Conservation (phyloP, 2,797 vertebrate genomes). For the Gallinago nigripennis region DNA sequence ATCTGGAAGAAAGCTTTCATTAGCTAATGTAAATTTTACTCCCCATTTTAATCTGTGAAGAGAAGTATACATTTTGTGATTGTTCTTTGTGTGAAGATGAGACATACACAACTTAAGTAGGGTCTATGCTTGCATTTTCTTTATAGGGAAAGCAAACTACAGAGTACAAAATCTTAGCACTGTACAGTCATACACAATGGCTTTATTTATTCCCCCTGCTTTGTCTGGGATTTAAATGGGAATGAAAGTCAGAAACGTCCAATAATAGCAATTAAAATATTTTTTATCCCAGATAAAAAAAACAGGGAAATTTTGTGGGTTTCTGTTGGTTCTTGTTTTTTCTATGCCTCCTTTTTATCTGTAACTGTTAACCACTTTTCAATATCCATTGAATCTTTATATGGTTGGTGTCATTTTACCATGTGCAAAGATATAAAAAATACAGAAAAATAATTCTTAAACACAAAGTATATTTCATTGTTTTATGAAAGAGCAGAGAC, state of each 20-base stretch:
- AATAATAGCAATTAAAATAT: neutral
- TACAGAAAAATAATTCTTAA: neutral
- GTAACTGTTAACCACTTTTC: neutral
- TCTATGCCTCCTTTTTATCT: neutral
- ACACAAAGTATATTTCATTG: neutral
- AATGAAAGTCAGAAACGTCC: neutral
- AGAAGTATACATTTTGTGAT: neutral
- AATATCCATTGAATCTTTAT: neutral
- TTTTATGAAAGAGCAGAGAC: neutral
- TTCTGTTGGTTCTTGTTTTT: neutral
- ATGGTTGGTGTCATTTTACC: neutral
- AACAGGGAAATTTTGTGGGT: neutral
- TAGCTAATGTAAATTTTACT: neutral
- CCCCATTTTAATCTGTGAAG: neutral
- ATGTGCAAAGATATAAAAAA: neutral
- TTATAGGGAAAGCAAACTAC: neutral
- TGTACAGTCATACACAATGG: neutral
- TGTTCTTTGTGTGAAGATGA: neutral
- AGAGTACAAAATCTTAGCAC: neutral
- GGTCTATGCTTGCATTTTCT: neutral
- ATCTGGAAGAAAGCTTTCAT: neutral
- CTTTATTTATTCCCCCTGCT: neutral
- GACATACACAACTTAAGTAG: neutral
- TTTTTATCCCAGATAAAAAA: neutral
- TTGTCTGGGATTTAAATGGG: neutral